Evolutionary conservation across 1,140 invertebrate species (phyloP).

Genomic region (Psilanteris sp.): DNA sequence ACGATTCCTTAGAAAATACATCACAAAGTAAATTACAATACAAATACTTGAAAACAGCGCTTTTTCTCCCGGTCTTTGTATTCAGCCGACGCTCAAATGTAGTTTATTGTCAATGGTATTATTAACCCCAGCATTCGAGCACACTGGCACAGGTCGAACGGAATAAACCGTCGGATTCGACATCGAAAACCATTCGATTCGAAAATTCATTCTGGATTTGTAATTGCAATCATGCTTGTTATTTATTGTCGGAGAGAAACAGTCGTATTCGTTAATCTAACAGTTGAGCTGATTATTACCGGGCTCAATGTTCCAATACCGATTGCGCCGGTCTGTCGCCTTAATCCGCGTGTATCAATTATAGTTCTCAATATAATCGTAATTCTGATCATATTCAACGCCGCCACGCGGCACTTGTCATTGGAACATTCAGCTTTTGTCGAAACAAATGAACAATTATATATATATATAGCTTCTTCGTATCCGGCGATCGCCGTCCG

Average conservation of each 20-base stretch:
- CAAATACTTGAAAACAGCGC: conserved; percentile 19
- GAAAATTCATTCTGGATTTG: neutral
- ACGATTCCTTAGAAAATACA: conserved; percentile 66
- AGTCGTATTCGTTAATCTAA: conserved; percentile 10
- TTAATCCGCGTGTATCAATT: no score
- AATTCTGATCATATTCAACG: no score
- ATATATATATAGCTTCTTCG: no score
- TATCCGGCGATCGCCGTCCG: conserved; percentile 6
- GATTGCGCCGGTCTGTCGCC: no score
- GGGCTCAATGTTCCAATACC: conserved; percentile 3
- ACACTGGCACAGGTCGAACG: neutral
- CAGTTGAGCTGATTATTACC: conserved; percentile 15
- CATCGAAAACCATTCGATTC: neutral
- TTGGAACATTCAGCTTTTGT: conserved; percentile 7
- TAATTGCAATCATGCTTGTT: neutral
- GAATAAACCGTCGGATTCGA: neutral
- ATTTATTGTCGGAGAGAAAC: conserved; percentile 28
- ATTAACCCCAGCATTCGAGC: conserved; percentile 25
- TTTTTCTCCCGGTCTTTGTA: conserved; percentile 5
- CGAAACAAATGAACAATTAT: neutral
- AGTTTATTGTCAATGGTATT: conserved; percentile 62
- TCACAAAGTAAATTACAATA: conserved; percentile 57
- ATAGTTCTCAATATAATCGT: no score
- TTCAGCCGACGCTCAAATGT: conserved; percentile 9
- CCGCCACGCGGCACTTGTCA: neutral